These are phyloP conservation scores for Phainopepla nitens DNA, from an alignment of 2,113 vertebrate genomes.

Conservation along the genomic window DNA sequence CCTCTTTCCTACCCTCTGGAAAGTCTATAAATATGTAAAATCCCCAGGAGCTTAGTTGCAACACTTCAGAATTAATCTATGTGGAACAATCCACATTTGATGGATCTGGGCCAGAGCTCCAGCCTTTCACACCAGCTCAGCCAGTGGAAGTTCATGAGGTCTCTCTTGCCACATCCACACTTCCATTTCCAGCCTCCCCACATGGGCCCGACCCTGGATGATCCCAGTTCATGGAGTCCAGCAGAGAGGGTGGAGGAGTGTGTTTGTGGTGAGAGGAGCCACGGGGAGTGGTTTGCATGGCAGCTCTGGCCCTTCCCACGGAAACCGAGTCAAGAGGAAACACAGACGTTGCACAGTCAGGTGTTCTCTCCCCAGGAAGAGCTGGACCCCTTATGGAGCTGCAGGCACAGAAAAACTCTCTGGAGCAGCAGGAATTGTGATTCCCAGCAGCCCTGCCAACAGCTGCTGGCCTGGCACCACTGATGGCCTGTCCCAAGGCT, in stretches of 20 bases:
- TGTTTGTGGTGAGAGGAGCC: not conserved
- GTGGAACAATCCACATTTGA: not conserved
- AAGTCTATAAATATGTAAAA: slow-evolving; percentile 59
- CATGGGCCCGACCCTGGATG: accelerated
- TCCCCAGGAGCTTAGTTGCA: slow-evolving; percentile 14
- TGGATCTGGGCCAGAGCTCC: not conserved
- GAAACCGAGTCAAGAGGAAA: not conserved
- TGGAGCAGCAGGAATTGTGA: not conserved
- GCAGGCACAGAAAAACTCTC: not conserved
- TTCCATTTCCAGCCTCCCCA: not conserved
- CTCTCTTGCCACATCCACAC: not conserved
- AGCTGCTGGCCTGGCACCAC: not conserved
- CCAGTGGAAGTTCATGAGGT: not conserved
- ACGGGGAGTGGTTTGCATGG: not conserved
- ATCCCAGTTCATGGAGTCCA: not conserved
- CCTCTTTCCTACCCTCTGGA: slow-evolving; percentile 52
- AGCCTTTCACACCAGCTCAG: not conserved
- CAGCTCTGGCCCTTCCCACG: not conserved
- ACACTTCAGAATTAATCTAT: slow-evolving; percentile 3
- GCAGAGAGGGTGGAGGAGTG: not conserved
- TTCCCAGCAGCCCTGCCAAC: not conserved
- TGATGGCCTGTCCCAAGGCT: not conserved
- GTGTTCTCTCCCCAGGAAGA: not conserved
- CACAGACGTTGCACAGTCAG: not conserved
- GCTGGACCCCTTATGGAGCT: not conserved